A percentile compares a stretch with the other conserved stretches of the same genome.
These are phyloP conservation scores for Nasonia oneida DNA, from an alignment of 2,888 invertebrate genomes.

Conservation along the genomic window DNA sequence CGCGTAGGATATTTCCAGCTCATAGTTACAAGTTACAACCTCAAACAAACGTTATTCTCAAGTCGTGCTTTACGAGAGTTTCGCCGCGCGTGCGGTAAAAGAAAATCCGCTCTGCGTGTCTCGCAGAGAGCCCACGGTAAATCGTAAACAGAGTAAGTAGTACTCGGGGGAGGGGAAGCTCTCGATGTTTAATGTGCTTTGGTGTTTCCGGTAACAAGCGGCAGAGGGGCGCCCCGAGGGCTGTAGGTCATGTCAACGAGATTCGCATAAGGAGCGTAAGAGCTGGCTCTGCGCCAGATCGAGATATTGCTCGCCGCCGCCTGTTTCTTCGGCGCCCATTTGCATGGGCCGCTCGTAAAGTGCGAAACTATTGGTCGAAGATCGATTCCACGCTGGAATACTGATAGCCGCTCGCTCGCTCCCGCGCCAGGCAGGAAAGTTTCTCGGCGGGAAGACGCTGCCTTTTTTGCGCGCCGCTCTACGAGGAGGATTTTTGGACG, in stretches of 20 bases:
- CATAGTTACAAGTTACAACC: conserved; percentile 10
- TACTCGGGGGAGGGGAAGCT: conserved; percentile 1
- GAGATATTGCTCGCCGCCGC: conserved; percentile 65
- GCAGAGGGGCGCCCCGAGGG: conserved; percentile 17
- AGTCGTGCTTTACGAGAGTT: background rate
- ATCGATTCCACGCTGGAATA: conserved; percentile 65
- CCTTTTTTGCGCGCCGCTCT: background rate
- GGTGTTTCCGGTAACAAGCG: conserved; percentile 60
- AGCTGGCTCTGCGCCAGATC: conserved; percentile 62
- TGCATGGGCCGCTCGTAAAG: conserved; percentile 75
- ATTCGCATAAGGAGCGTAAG: conserved; percentile 58
- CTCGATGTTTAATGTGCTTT: conserved; percentile 53
- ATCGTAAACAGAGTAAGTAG: conserved; percentile 46
- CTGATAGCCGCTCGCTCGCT: conserved; percentile 34
- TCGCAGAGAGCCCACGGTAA: background rate
- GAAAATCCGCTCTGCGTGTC: background rate
- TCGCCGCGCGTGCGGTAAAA: background rate
- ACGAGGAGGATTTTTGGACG: background rate
- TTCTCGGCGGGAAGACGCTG: background rate
- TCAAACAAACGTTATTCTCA: conserved; percentile 9
- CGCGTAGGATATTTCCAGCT: background rate
- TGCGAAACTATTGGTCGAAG: conserved; percentile 75
- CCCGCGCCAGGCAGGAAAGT: conserved; percentile 25
- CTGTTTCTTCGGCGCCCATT: conserved; percentile 71
- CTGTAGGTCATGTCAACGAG: conserved; percentile 61